Evolutionary conservation across 2,797 vertebrate genomes (phyloP), one percentile per base, ranked within the genome.

Genomic region (Danio kyathit): DNA sequence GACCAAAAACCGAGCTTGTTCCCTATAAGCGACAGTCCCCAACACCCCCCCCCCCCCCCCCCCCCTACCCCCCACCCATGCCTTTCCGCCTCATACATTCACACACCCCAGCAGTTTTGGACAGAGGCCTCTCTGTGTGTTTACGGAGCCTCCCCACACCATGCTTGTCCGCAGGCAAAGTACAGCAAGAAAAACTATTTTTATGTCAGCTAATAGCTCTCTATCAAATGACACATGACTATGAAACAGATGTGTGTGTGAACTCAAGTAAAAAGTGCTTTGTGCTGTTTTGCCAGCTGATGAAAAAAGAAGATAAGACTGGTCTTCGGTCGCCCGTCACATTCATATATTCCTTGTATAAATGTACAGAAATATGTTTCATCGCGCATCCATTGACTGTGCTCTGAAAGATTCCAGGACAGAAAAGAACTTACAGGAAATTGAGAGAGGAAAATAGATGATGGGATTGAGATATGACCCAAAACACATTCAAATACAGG

Each of bases 211-310:
- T 86, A 82, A 86, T 82, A 71, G 65, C 66, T 57, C 76, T 86
- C 57, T 76, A 84, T 83, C 88, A 86, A 84, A 81, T 86, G 86
- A 84, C 80, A 81, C 64, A 80, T 78, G 75, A 83, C 79, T 77
- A 7, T 38, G 10, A 48, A 56, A 74, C 59, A 59, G 77, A 60
- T 70, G 49, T 79, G 74, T 80, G 61, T 75, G 72, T 19, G 38
- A 70, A 74, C 19, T n/a, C 48, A 44, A 74, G 52, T 29, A 41
- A 59, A 38, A 64, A 29, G 69, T 40, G n/a, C 52, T 83, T 76
- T 79, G 65, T 54, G 61, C 71, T 52, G 56, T 74, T 49, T 60
- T 16, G 6, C 16, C 57, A 80, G 21, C 70, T 80, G 41, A 83
- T 29, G 7, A 29, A 14, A 44, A 44, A 21, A 1, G 2, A 40